Evolutionary conservation across 1,140 invertebrate genomes (phyloP).

Genomic region (Heliothis virescens): DNA sequence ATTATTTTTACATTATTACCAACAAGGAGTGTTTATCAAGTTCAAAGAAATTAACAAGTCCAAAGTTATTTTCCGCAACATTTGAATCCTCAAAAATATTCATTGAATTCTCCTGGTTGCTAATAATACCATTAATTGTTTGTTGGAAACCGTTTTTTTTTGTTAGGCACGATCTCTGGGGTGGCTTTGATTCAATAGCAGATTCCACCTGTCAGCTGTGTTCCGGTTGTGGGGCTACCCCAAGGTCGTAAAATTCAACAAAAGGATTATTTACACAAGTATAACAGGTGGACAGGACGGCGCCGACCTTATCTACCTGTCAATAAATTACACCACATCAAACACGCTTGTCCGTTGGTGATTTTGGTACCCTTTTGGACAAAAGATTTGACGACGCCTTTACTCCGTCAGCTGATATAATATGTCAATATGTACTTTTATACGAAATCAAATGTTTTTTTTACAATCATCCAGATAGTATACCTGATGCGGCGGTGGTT

Average conservation of each 20-base stretch:
- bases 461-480: conserved; percentile 6
- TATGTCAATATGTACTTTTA: no score
- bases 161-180: conserved; percentile 20
- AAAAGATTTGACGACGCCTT: not conserved
- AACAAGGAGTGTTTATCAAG: no score
- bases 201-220: conserved; percentile 8
- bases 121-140: no score
- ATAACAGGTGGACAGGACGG: conserved; percentile 34
- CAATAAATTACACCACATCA: conserved; percentile 25
- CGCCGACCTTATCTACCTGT: conserved; percentile 32
- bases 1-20: no score
- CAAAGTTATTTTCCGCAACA: not conserved
- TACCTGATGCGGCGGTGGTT: conserved; percentile 77
- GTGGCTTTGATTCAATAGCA: conserved; percentile 22
- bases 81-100: no score
- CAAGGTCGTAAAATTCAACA: conserved; percentile 29
- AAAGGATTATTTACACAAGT: conserved; percentile 34
- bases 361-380: conserved; percentile 10
- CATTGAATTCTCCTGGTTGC: no score
- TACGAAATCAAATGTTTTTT: not conserved
- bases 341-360: conserved; percentile 6
- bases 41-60: not conserved
- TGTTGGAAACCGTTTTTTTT: not conserved
- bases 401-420: not conserved
- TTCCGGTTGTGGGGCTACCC: conserved; percentile 24